Percentiles rank a stretch among this genome's conserved stretches.
phyloP scores from a whole-genome alignment of 2,113 vertebrate genomes.

The Sinocyclocheilus maitianheensis region DNA sequence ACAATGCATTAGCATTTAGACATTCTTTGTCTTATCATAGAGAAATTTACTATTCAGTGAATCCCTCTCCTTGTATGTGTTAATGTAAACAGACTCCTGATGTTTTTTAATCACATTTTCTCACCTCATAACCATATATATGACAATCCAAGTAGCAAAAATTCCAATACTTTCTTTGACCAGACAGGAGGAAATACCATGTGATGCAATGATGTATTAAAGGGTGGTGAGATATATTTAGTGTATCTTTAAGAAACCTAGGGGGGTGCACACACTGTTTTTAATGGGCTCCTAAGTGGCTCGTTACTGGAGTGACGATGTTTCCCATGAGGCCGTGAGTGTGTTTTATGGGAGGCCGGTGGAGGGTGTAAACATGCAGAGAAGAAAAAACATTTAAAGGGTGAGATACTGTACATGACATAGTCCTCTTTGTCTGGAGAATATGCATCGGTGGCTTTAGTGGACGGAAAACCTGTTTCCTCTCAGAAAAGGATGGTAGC shows the following conservation, averaged over 20 bases:
- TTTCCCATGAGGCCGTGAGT: constrained; percentile 72
- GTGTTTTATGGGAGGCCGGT: constrained; percentile 68
- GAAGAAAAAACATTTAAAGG: constrained; percentile 70
- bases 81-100: neutral
- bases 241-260: constrained; percentile 57
- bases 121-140: neutral
- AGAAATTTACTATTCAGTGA: neutral
- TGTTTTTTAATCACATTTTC: neutral
- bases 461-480: constrained; percentile 17
- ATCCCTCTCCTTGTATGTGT: neutral
- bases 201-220: constrained; percentile 5
- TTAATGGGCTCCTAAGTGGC: constrained; percentile 77
- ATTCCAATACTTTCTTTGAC: neutral
- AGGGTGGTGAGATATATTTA: constrained; percentile 27
- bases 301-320: constrained; percentile 73
- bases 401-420: constrained; percentile 68
- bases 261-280: constrained; percentile 63
- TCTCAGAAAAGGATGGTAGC: neutral
- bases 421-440: constrained; percentile 58
- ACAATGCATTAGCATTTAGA: constrained; percentile 4
- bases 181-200: constrained; percentile 23
- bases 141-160: constrained; percentile 1
- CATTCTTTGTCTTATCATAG: neutral
- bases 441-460: constrained; percentile 11
- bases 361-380: constrained; percentile 75